Conservation (phyloP, 2,797 vertebrate species). For the Lophotriccus pileatus region DNA sequence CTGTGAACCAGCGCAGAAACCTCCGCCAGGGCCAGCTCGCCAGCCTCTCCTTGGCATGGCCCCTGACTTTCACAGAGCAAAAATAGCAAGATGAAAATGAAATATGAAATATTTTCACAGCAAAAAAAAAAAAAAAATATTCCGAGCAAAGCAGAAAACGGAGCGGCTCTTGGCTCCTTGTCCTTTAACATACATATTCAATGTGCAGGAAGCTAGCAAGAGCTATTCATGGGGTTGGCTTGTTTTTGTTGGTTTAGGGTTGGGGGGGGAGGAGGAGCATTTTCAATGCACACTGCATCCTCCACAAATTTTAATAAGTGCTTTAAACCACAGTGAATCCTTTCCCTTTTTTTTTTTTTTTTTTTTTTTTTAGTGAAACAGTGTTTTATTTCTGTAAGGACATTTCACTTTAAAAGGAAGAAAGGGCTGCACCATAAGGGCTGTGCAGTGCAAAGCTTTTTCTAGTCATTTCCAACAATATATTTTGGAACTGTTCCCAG, state of each 20-base stretch:
- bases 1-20: constrained; percentile 62
- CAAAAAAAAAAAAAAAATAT: constrained; percentile 22
- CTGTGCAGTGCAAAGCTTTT: constrained; percentile 30
- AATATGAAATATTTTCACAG: constrained; percentile 9
- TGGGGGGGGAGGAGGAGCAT: neutral
- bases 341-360: fast-evolving
- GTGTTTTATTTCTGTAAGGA: constrained; percentile 57
- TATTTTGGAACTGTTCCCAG: constrained; percentile 66
- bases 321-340: neutral
- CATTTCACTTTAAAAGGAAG: constrained; percentile 55
- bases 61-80: constrained; percentile 52
- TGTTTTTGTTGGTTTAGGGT: constrained; percentile 58
- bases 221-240: constrained; percentile 44
- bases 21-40: constrained; percentile 31
- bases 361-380: neutral
- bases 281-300: neutral
- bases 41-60: constrained; percentile 62
- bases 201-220: constrained; percentile 66
- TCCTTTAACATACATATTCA: constrained; percentile 64
- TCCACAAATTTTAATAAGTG: constrained; percentile 30
- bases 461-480: constrained; percentile 65
- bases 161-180: constrained; percentile 28
- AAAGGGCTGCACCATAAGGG: constrained; percentile 42
- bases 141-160: constrained; percentile 67
- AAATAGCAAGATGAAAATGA: constrained; percentile 5